Conservation (phyloP, 2,888 invertebrate species). For the Aspidiotus rigidus region DNA sequence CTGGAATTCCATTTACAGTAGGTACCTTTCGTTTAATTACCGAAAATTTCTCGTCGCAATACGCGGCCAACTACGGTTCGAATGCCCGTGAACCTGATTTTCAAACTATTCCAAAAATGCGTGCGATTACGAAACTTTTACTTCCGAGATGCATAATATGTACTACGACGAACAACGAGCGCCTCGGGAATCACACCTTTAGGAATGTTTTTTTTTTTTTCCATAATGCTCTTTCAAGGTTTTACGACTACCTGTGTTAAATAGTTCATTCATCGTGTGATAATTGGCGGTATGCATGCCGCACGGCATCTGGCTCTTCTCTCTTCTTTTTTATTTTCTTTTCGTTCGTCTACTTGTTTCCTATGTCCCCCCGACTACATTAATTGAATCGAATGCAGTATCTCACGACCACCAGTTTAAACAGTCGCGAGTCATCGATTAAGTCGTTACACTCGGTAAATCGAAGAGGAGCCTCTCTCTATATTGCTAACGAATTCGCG, state of each 20-base stretch:
- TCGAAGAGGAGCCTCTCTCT: too few relatives aligned
- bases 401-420: slow-evolving; percentile 19
- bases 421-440: slow-evolving; percentile 25
- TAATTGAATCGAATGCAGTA: slow-evolving; percentile 24
- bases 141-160: slow-evolving; percentile 10
- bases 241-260: slow-evolving; percentile 15
- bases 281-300: slow-evolving; percentile 3
- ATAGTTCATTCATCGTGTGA: slow-evolving; percentile 25
- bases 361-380: slow-evolving; percentile 14
- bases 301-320: slow-evolving; percentile 18
- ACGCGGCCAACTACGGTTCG: background rate
- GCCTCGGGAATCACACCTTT: slow-evolving; percentile 19
- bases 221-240: slow-evolving; percentile 22
- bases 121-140: slow-evolving; percentile 26
- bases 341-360: slow-evolving; percentile 13
- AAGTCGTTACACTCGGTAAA: slow-evolving; percentile 20
- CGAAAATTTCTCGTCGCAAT: background rate
- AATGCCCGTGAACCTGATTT: background rate
- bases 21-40: background rate
- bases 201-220: slow-evolving; percentile 4
- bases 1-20: background rate
- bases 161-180: background rate
- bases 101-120: slow-evolving; percentile 5
- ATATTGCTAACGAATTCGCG: too few relatives aligned
- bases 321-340: background rate